Conservation (phyloP, 2,797 vertebrate genomes). For the Acipenser transmontanus region DNA sequence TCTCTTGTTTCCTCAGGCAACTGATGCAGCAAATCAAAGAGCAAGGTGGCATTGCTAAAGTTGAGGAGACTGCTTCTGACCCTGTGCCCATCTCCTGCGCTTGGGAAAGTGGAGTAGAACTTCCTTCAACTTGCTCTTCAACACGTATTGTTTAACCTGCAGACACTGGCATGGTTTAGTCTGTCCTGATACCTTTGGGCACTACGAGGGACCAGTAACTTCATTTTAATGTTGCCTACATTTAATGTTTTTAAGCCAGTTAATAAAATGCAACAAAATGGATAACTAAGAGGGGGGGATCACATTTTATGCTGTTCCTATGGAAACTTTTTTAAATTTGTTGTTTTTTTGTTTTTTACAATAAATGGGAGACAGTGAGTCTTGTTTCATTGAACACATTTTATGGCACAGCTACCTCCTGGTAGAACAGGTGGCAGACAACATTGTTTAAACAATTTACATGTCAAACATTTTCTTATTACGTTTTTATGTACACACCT, state of each 20-base stretch:
- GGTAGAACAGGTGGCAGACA: too few species aligned
- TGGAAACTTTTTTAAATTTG: conserved; percentile 85
- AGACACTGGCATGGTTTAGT: background rate
- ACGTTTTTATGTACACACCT: too few species aligned
- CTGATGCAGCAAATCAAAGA: conserved; percentile 74
- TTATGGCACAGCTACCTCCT: too few species aligned
- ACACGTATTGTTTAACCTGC: conserved; percentile 59
- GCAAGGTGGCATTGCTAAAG: conserved; percentile 56
- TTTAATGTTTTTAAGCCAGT: too few species aligned
- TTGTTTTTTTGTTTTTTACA: conserved; percentile 55
- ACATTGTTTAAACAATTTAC: too few species aligned
- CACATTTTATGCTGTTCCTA: conserved; percentile 90
- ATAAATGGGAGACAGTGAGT: conserved; percentile 32
- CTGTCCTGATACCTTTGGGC: background rate
- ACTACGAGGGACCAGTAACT: conserved; percentile 54
- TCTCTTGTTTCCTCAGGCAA: conserved; percentile 61
- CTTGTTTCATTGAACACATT: too few species aligned
- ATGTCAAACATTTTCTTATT: too few species aligned
- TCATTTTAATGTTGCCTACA: conserved; percentile 24
- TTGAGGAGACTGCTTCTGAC: conserved; percentile 56
- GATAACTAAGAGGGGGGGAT: conserved; percentile 71
- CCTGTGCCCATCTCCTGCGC: conserved; percentile 75
- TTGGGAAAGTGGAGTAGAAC: conserved; percentile 74
- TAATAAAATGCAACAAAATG: conserved; percentile 32
- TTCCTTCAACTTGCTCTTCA: conserved; percentile 65